Evolutionary conservation across 2,888 invertebrate genomes (phyloP).

Genomic region (Tachystola acroxantha): DNA sequence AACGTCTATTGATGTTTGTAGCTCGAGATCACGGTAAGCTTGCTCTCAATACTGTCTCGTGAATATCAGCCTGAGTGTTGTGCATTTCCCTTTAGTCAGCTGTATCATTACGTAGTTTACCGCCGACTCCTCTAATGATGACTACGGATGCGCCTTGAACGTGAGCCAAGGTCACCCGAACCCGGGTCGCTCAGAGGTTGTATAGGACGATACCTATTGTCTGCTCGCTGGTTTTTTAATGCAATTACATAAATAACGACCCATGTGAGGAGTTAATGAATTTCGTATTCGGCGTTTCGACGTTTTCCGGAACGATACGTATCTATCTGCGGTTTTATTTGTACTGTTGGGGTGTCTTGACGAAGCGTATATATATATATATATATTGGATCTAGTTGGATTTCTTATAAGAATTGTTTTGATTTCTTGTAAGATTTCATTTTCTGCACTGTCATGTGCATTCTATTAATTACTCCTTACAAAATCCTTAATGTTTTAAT

Average conservation of each 20-base stretch:
- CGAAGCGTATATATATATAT: no score
- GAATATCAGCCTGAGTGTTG: no score
- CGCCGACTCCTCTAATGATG: conserved; percentile 29
- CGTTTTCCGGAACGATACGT: conserved; percentile 38
- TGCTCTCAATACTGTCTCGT: no score
- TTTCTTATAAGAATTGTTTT: neutral
- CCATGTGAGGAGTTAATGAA: conserved; percentile 38
- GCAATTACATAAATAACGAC: conserved; percentile 56
- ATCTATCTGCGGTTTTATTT: neutral
- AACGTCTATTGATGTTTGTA: no score
- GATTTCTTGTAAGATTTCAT: neutral
- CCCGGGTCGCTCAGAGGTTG: conserved; percentile 56
- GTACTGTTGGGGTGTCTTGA: no score
- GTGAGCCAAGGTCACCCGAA: conserved; percentile 47
- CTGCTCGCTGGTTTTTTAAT: conserved; percentile 32
- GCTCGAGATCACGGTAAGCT: no score
- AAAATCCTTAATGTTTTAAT: neutral
- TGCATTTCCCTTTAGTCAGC: no score
- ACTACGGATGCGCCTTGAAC: conserved; percentile 66
- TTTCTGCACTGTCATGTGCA: no score
- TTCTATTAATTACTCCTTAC: no score
- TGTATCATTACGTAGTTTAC: neutral
- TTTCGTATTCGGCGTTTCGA: conserved; percentile 31
- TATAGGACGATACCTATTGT: conserved; percentile 51
- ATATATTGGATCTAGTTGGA: neutral